Conservation (phyloP, 2,888 invertebrate species). For the Odontocolon sp. region DNA sequence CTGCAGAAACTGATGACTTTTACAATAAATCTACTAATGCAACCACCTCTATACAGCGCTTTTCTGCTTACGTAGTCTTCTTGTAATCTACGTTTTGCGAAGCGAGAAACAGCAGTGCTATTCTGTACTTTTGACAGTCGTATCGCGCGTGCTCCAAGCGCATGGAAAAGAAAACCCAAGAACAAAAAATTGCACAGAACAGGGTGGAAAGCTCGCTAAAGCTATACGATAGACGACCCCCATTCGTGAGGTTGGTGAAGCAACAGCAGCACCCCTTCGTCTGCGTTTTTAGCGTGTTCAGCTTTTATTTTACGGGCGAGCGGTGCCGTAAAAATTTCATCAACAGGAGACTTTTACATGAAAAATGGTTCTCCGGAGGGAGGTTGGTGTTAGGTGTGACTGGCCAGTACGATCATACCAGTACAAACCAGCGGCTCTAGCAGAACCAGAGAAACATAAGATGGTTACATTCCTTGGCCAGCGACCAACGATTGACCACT, state of each 20-base stretch:
- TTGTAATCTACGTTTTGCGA: conserved; percentile 7
- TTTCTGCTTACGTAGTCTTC: conserved; percentile 30
- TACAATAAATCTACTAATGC: neutral
- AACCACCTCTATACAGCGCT: neutral
- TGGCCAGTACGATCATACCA: too few relatives aligned
- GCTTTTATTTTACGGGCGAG: conserved; percentile 57
- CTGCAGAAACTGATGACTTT: neutral
- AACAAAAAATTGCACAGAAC: conserved; percentile 14
- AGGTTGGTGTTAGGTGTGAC: neutral
- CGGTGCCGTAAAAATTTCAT: conserved; percentile 69
- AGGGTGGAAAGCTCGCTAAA: conserved; percentile 25
- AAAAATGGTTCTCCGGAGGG: conserved; percentile 53
- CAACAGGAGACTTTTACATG: conserved; percentile 65
- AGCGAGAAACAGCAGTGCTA: conserved; percentile 12
- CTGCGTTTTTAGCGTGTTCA: conserved; percentile 56
- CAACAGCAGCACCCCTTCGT: conserved; percentile 38
- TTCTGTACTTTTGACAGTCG: too few relatives aligned
- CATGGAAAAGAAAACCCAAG: neutral
- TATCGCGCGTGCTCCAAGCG: too few relatives aligned
- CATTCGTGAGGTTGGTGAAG: conserved; percentile 5
- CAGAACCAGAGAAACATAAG: too few relatives aligned
- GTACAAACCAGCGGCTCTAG: too few relatives aligned
- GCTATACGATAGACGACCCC: conserved; percentile 34
- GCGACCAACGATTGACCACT: conserved; percentile 19
- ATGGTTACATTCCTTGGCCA: conserved; percentile 24